Evolutionary conservation across 1,140 invertebrate species (phyloP), one percentile per base, ranked within the genome.

Genomic region (Bombus confusus): DNA sequence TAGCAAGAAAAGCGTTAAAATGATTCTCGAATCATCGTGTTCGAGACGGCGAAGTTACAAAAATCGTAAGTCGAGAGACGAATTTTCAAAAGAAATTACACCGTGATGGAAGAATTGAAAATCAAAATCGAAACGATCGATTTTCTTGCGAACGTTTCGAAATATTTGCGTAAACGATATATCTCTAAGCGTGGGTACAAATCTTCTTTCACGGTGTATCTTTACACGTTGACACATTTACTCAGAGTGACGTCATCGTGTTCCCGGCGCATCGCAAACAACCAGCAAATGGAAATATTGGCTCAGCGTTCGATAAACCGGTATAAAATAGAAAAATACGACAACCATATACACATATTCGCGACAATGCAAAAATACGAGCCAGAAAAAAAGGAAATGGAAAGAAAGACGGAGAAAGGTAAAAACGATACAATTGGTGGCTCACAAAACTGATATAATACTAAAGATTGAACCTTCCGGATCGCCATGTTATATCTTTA

Each of bases 381-480:
- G 47, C 5, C 52, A 12, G 22, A 52, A 52, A 52, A 52, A 28
- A n/a, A 41, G 12, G 15, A 66, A 18, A 18, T 31, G 31, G 6
- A 34, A 37, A 8, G 31, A 52, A 75, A 52, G n/a, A 39, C 5
- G 18, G 25, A 28, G 15, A 18, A 57, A n/a, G 25, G n/a, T 10
- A 10, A 73, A 73, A 31, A 72, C 39, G 13, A 31, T 18, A n/a
- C 34, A 31, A 74, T 34, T 6, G n/a, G 1, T 25, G 57, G n/a
- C 15, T 59, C 31, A 25, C 6, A 78, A 41, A 78, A 78, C 3
- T 25, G 41, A 5, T 41, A 52, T 4, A 74, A 74, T n/a, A 10
- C 22, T 57, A 13, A 77, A 57, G 18, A 62, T 75, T 72, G 31
- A 66, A 83, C 72, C 80, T 76, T 66, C 72, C 72, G 57, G 41